Evolutionary conservation across 2,888 invertebrate genomes (phyloP).

Genomic region (Eustalomyia histrio): DNA sequence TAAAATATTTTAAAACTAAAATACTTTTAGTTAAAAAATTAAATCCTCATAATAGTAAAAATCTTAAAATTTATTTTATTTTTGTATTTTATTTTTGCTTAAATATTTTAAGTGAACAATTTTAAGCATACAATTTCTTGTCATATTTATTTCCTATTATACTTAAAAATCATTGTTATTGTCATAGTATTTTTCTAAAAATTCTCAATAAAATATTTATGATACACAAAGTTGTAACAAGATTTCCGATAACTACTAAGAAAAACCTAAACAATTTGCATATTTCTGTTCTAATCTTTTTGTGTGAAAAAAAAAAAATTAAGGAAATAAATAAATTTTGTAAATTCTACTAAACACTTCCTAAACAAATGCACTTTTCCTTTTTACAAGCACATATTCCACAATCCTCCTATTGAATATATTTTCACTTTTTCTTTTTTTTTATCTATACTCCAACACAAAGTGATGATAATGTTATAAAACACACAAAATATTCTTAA

Average conservation of each 20-base stretch:
- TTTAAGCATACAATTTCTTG: not conserved
- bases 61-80: no score
- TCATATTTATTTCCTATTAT: not conserved
- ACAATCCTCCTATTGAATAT: not conserved
- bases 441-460: not conserved
- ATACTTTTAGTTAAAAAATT: not conserved
- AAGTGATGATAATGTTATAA: conserved; percentile 34
- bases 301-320: not conserved
- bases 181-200: not conserved
- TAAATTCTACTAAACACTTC: conserved; percentile 20
- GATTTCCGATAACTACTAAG: not conserved
- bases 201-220: not conserved
- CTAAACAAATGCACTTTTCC: conserved; percentile 31
- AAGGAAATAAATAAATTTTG: not conserved
- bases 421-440: not conserved
- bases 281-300: not conserved
- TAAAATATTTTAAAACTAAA: not conserved
- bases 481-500: not conserved
- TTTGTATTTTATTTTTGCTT: not conserved
- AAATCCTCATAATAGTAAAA: no score
- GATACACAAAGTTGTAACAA: not conserved
- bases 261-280: not conserved
- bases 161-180: not conserved
- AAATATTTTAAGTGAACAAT: not conserved
- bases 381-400: not conserved